A percentile compares a stretch with the other conserved stretches of the same genome.
These are phyloP conservation scores for Diarsia dahlii DNA, from an alignment of 2,888 invertebrate genomes.

Conservation along the genomic window DNA sequence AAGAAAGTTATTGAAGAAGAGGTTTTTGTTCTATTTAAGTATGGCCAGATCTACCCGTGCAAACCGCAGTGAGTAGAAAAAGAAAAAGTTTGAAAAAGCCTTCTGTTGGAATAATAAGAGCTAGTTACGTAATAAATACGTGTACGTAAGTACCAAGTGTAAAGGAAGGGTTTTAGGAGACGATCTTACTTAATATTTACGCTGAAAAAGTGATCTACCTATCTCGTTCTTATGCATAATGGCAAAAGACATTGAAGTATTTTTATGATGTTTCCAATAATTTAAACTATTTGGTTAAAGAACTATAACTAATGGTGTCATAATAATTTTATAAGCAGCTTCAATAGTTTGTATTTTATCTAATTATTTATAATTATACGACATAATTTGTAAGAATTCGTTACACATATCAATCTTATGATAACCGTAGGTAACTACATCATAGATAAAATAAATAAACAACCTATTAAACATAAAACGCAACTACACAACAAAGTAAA, in stretches of 20 bases:
- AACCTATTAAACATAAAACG: neutral
- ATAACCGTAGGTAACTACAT: neutral
- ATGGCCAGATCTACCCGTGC: neutral
- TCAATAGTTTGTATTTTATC: neutral
- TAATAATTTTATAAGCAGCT: neutral
- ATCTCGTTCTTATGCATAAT: neutral
- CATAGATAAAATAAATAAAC: neutral
- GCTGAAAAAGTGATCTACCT: neutral
- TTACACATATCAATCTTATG: neutral
- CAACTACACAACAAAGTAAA: slow-evolving; percentile 4
- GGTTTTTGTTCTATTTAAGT: neutral
- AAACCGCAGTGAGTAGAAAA: neutral
- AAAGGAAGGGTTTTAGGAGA: neutral
- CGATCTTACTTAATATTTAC: neutral
- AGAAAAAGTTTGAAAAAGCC: neutral
- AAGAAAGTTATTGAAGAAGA: neutral
- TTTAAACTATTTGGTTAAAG: neutral
- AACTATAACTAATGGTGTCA: neutral
- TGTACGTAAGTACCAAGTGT: neutral
- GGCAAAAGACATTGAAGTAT: neutral
- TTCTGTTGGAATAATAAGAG: neutral
- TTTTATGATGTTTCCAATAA: neutral
- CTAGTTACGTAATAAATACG: too few species aligned
- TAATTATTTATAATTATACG: neutral
- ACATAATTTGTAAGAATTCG: neutral